A percentile compares a stretch with the other conserved stretches of the same genome.
phyloP scores from a whole-genome alignment of 2,113 vertebrate genomes.

The Ondatra zibethicus region DNA sequence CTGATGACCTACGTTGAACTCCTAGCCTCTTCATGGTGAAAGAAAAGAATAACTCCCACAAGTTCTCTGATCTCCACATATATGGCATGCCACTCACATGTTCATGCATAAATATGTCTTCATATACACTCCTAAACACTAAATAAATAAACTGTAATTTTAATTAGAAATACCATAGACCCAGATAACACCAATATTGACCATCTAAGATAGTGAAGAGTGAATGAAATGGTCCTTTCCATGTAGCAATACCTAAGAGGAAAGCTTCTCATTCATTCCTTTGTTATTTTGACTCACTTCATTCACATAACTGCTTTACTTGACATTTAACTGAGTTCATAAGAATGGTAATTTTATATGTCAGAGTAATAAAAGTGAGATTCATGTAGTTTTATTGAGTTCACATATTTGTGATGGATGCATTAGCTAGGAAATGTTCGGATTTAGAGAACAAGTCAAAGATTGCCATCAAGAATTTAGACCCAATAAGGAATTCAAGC shows the following conservation, averaged over 20 bases:
- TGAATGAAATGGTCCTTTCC: neutral
- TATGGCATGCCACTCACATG: no score
- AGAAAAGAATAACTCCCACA: neutral
- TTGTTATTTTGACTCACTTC: slow-evolving; percentile 14
- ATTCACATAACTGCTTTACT: neutral
- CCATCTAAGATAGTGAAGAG: neutral
- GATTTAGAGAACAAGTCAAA: neutral
- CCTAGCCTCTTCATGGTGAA: no score
- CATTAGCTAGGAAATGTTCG: neutral
- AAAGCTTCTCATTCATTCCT: neutral
- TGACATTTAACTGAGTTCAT: slow-evolving; percentile 29
- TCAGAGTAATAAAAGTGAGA: neutral
- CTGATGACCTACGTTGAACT: no score
- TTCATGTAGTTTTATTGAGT: neutral
- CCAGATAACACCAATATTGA: neutral
- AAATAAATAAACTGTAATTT: neutral
- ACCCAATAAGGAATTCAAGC: neutral
- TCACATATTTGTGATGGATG: neutral
- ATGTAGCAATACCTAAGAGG: neutral
- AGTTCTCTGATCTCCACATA: neutral
- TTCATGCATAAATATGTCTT: neutral
- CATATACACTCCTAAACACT: neutral
- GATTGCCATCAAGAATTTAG: neutral
- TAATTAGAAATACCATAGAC: neutral
- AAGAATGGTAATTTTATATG: slow-evolving; percentile 24